These are phyloP conservation scores for Apotomis turbidana DNA, from an alignment of 2,888 invertebrate genomes.

Conservation along the genomic window DNA sequence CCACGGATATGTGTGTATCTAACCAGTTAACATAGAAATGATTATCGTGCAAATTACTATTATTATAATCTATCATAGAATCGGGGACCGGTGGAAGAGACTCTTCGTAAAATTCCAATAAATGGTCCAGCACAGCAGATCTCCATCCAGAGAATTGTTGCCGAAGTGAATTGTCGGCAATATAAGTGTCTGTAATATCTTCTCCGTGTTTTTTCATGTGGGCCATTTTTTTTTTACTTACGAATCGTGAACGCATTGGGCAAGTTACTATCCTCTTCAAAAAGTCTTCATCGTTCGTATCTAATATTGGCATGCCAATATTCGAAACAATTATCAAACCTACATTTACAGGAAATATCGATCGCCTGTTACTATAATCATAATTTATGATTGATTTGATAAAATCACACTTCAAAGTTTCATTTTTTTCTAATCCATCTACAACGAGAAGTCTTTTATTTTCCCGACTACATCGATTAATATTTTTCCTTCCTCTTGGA, in stretches of 20 bases:
- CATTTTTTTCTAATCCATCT: conserved; percentile 1
- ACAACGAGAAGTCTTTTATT: conserved; percentile 5
- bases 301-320: conserved; percentile 14
- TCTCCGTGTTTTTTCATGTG: background rate
- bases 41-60: no score
- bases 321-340: conserved; percentile 16
- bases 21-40: no score
- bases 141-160: conserved; percentile 19
- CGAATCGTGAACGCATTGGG: conserved; percentile 26
- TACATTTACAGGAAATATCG: conserved; percentile 21
- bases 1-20: no score
- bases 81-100: background rate
- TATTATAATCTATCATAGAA: no score
- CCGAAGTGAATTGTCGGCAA: conserved; percentile 25
- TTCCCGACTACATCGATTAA: no score
- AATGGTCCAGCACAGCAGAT: conserved; percentile 29
- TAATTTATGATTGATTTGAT: conserved; percentile 21
- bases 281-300: conserved; percentile 27
- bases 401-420: background rate
- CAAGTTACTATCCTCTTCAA: conserved; percentile 24
- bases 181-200: background rate
- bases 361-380: background rate
- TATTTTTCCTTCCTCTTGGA: background rate
- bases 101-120: conserved; percentile 25
- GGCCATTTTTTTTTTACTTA: background rate